These are phyloP conservation scores for Limenitis arthemis DNA, from an alignment of 2,888 invertebrate genomes.

Conservation along the genomic window DNA sequence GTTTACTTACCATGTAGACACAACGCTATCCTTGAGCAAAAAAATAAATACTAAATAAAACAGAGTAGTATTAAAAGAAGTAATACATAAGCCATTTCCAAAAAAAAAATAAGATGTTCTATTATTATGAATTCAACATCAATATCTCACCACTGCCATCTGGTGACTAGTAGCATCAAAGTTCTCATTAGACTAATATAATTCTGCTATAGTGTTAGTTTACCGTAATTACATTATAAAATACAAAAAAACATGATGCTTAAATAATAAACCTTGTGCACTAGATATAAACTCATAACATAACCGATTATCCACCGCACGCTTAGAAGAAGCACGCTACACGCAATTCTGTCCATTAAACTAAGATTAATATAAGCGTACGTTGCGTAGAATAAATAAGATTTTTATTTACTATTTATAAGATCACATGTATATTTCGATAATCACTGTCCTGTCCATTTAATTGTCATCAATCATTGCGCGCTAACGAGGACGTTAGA, in stretches of 20 bases:
- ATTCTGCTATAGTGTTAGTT: background rate
- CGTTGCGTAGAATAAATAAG: constrained; percentile 39
- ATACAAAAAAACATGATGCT: background rate
- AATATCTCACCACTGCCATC: constrained; percentile 5
- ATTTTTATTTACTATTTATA: constrained; percentile 43
- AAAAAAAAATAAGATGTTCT: background rate
- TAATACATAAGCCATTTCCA: too few relatives aligned
- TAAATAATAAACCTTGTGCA: constrained; percentile 1
- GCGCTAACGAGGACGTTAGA: background rate
- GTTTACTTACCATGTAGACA: background rate
- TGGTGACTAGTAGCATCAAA: background rate
- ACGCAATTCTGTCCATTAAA: constrained; percentile 70
- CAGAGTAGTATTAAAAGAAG: background rate
- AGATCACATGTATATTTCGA: constrained; percentile 54
- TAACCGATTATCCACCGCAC: constrained; percentile 33
- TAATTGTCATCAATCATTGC: constrained; percentile 38
- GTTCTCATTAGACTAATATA: background rate
- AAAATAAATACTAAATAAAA: background rate
- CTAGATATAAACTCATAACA: background rate
- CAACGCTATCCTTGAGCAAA: background rate
- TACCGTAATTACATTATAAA: background rate
- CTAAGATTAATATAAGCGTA: constrained; percentile 49
- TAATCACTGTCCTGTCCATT: constrained; percentile 53
- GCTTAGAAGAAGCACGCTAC: constrained; percentile 52
- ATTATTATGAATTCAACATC: background rate